A percentile compares a stretch with the other conserved stretches of the same genome.
Evolutionary conservation across 2,888 invertebrate species (phyloP).

Genomic region (Eubasilissa splendida): DNA sequence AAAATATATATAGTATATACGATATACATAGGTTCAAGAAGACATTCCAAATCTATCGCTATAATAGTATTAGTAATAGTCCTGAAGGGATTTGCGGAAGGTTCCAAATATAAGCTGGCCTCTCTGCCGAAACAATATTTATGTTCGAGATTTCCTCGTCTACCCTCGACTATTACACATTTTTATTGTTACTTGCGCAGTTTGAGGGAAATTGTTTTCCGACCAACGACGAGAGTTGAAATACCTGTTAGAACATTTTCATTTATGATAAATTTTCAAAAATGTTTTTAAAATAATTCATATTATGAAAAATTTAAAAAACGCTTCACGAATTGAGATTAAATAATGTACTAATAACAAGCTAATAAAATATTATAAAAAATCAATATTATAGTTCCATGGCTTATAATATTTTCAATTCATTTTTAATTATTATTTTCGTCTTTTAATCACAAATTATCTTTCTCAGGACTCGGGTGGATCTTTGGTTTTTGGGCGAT

Average conservation of each 20-base stretch:
- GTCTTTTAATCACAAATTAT: slow-evolving; percentile 21
- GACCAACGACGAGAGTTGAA: slow-evolving; percentile 10
- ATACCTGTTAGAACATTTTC: slow-evolving; percentile 5
- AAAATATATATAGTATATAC: neutral
- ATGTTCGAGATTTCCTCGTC: slow-evolving; percentile 53
- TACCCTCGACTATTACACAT: slow-evolving; percentile 43
- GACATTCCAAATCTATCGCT: slow-evolving; percentile 26
- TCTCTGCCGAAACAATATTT: slow-evolving; percentile 49
- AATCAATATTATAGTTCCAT: neutral
- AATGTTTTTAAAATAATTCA: too few relatives aligned
- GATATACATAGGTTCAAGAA: neutral
- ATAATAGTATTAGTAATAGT: slow-evolving; percentile 28
- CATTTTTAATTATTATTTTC: neutral
- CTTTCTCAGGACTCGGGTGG: slow-evolving; percentile 19
- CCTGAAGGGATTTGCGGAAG: slow-evolving; percentile 46
- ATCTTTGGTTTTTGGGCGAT: slow-evolving; percentile 42
- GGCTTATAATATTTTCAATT: neutral
- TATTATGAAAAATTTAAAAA: too few relatives aligned
- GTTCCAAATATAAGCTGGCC: slow-evolving; percentile 29
- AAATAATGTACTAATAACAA: too few relatives aligned
- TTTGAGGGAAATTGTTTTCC: slow-evolving; percentile 37
- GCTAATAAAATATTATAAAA: too few relatives aligned
- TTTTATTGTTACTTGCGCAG: slow-evolving; percentile 43
- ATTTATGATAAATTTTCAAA: neutral
- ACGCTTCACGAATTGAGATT: too few relatives aligned